Conservation (phyloP, 2,113 vertebrate genomes). For the Erpornis zantholeuca region DNA sequence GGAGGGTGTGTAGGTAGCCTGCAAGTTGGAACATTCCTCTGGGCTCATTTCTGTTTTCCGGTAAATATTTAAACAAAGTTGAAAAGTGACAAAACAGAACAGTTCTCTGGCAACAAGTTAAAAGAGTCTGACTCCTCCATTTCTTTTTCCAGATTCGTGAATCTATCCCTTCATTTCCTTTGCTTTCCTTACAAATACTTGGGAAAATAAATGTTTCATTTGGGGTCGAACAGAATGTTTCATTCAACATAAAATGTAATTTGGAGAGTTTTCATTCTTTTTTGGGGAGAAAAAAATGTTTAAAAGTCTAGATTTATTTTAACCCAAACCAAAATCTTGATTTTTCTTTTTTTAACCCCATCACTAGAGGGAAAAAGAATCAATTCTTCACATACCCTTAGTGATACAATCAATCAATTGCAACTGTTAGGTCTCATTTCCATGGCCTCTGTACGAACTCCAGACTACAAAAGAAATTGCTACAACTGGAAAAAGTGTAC, state of each 20-base stretch:
- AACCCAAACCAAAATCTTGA: not conserved
- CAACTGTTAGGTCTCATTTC: not conserved
- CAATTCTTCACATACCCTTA: not conserved
- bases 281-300: not conserved
- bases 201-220: not conserved
- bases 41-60: not conserved
- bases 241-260: not conserved
- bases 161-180: not conserved
- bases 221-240: not conserved
- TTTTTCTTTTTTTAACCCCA: not conserved
- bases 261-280: not conserved
- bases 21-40: constrained; percentile 1
- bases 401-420: not conserved
- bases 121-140: not conserved
- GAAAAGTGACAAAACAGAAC: constrained; percentile 6
- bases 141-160: not conserved
- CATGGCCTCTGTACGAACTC: not conserved
- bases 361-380: not conserved
- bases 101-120: not conserved
- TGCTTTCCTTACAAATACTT: constrained; percentile 1
- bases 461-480: not conserved
- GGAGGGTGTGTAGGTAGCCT: not conserved
- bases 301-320: not conserved
- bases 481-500: not conserved
- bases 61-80: constrained; percentile 24